A percentile compares a stretch with the other conserved stretches of the same genome.
Conservation (phyloP, 2,113 vertebrate genomes). For the Gadus macrocephalus region DNA sequence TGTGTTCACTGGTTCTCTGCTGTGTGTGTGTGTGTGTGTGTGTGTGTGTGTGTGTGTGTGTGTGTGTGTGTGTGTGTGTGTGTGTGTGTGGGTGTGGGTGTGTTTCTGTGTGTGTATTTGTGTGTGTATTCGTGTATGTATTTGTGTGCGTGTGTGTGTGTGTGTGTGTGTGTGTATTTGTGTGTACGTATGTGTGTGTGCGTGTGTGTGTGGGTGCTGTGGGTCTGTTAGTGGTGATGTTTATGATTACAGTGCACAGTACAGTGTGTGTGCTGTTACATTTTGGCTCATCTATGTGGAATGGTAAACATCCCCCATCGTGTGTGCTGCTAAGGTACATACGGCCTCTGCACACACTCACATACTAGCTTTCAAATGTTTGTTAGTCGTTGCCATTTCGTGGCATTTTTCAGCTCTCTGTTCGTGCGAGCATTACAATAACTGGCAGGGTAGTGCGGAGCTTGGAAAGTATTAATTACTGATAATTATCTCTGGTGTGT, state of each 20-base stretch:
- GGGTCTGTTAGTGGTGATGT: not conserved
- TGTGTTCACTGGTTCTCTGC: conserved; percentile 11
- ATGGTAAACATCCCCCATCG: not conserved
- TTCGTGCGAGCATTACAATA: too few relatives aligned
- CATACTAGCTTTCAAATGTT: too few relatives aligned
- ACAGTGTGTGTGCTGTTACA: not conserved
- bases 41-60: conserved; percentile 4
- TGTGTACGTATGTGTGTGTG: not conserved
- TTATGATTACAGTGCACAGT: too few relatives aligned
- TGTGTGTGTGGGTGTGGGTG: too few relatives aligned
- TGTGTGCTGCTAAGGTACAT: not conserved
- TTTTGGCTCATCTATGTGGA: not conserved
- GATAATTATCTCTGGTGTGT: too few relatives aligned
- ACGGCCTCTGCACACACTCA: too few relatives aligned
- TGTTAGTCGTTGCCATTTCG: too few relatives aligned
- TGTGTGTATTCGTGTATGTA: not conserved
- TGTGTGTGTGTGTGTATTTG: too few relatives aligned
- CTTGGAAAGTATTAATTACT: too few relatives aligned
- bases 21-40: conserved; percentile 3
- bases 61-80: too few relatives aligned
- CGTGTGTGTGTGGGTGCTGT: not conserved
- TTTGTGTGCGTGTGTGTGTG: not conserved
- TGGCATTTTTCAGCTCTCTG: too few relatives aligned
- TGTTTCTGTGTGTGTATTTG: not conserved
- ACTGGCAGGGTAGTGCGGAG: too few relatives aligned